Evolutionary conservation across 2,888 invertebrate species (phyloP), one percentile per base, ranked within the genome.

Genomic region (Ennomos erosarius): DNA sequence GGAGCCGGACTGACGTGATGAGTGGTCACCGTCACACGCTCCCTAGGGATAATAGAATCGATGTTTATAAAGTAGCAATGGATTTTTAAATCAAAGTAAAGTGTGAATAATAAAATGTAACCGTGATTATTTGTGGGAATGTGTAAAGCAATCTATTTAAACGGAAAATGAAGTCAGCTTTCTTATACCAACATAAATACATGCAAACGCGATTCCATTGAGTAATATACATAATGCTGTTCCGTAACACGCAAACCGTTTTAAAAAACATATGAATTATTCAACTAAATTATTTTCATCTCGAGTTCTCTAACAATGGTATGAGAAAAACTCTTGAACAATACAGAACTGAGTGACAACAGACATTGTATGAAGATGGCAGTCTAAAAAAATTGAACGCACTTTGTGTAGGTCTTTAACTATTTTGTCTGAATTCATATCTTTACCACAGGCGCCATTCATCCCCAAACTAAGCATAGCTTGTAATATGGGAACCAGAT

Each of bases 11-110:
- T 81, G 34, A 82, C 68, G 68, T 85, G 86, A 65, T 79, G 82
- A 50, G 83, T 84, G 38, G 86, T 87, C 63, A 91, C 87, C 61
- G 90, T 91, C 64, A 90, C 80, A 59, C 92, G 88, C 76, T 93
- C 92, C 73, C 92, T 93, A 81, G 0, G 37, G 12, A 43, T 37
- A 54, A 49, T 26, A 9, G 34, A 60, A 70, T 72, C 49, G 69
- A 12, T 26, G 26, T 26, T 26, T 26, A 26, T 4, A 26, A 26
- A 1, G 26, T 26, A 26, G 26, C 26, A 6, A 26, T 26, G 26
- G 26, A 6, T 26, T 26, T 26, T 4, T 26, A 26, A 26, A 4
- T 6, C 6, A 4, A 26, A 26, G 6, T 26, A 26, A 6, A 6
- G 26, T 26, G 26, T 26, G 26, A 26, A 26, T 26, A 26, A 5